These are phyloP conservation scores for Amphibalanus amphitrite DNA, from an alignment of 1,140 invertebrate species.

Conservation along the genomic window DNA sequence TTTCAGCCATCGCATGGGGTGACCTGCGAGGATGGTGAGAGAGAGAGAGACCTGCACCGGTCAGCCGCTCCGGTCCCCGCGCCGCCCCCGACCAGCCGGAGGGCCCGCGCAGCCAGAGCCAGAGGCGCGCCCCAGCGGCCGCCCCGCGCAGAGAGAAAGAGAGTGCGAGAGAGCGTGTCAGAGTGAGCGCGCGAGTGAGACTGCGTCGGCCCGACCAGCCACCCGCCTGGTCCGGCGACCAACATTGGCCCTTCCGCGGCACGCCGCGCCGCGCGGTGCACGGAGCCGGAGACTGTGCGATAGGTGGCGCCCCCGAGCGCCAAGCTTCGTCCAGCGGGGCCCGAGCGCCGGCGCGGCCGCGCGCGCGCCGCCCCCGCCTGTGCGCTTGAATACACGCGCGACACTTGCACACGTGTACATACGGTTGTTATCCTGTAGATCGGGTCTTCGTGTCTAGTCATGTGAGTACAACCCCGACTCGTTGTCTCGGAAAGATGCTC, in stretches of 20 bases:
- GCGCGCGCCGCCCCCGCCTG: too few species aligned
- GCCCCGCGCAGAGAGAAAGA: too few species aligned
- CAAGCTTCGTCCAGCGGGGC: not conserved
- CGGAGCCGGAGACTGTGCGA: not conserved
- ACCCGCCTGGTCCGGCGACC: not conserved
- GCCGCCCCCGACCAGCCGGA: too few species aligned
- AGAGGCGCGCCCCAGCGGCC: too few species aligned
- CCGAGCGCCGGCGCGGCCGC: too few species aligned
- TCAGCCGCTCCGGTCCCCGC: too few species aligned
- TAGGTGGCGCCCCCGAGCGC: not conserved
- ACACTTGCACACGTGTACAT: not conserved
- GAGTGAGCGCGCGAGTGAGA: not conserved
- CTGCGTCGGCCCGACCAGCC: not conserved
- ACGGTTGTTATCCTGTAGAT: constrained; percentile 1
- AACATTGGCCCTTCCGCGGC: not conserved
- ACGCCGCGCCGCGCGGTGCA: not conserved
- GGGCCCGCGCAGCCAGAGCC: too few species aligned
- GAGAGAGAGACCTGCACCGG: too few species aligned
- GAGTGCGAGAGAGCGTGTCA: not conserved
- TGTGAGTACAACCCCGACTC: not conserved
- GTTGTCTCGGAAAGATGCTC: not conserved
- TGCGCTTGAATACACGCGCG: not conserved
- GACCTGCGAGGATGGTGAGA: too few species aligned
- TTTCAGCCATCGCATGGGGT: too few species aligned
- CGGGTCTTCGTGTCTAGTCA: constrained; percentile 1